Evolutionary conservation across 1,140 invertebrate species (phyloP).

Genomic region (Phymorhynchus buccinoides): DNA sequence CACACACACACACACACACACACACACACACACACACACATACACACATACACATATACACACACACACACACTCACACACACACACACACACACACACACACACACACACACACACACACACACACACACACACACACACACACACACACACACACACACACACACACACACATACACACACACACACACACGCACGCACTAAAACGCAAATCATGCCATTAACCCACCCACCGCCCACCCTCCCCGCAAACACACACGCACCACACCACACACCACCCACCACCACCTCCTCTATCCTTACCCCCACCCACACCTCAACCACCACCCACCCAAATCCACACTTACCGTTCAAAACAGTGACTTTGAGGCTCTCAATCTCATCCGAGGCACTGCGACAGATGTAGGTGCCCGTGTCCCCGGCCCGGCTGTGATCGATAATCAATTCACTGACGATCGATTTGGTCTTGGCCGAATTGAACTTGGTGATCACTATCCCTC

Average conservation of each 20-base stretch:
- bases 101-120: neutral
- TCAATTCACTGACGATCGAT: constrained; percentile 47
- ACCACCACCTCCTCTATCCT: neutral
- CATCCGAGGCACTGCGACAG: constrained; percentile 46
- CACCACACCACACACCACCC: neutral
- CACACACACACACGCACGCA: neutral
- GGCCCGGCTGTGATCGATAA: constrained; percentile 48
- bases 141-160: neutral
- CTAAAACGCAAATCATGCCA: neutral
- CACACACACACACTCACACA: constrained; percentile 9
- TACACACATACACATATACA: neutral
- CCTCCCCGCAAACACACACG: constrained; percentile 1
- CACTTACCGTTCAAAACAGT: constrained; percentile 54
- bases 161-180: neutral
- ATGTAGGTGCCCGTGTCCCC: constrained; percentile 56
- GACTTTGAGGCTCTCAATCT: constrained; percentile 52
- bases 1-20: neutral
- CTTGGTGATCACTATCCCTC: constrained; percentile 39
- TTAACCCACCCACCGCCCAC: neutral
- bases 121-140: neutral
- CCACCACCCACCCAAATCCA: neutral
- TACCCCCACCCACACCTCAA: neutral
- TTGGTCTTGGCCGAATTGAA: constrained; percentile 24
- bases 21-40: constrained; percentile 10
- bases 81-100: neutral